Base-by-base conservation (phyloP, 2,888 invertebrate species). In the Andrena camellia region DNA sequence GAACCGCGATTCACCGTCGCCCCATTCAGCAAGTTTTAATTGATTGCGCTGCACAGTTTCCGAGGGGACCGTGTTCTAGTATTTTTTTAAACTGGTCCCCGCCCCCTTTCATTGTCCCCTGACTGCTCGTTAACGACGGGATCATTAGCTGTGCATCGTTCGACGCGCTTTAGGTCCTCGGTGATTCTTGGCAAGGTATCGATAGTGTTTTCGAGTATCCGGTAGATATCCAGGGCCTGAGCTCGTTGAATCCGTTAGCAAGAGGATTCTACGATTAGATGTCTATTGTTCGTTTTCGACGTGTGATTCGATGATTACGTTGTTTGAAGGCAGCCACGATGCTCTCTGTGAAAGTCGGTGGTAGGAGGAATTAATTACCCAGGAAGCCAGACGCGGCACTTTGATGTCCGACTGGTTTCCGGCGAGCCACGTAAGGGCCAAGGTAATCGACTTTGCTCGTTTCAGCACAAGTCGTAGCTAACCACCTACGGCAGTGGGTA, bases 331-430 rank as follows among this genome's bases (percentile, higher is more conserved):
- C 60, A 83, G 75, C 64, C 57, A 67, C 67, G 75, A 48, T 62
- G 83, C 35, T 76, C 72, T 67, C 72, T 62, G 72, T 69, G 86
- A 86, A 82, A 81, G 78, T 84, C 69, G 63, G 77, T 70, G 69
- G 70, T 70, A 60, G 81, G 72, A 79, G 81, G 78, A 91, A 92
- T 91, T 92, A 91, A 85, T 90, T 90, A 90, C 71, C 90, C 81
- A 86, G 90, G 93, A 93, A 93, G 91, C 92, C 92, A 89, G 86
- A 87, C 86, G 85, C 81, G 86, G 88, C 87, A 90, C 93, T 93
- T 93, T 92, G 93, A 93, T 93, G 92, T 93, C 90, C 89, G 83
- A 88, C 89, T 86, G 91, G 92, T 90, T 92, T 93, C 93, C 90
- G 90, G 84, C 86, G 80, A 81, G 80, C 80, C 83, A 83, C 86